Base-by-base conservation (phyloP, 2,797 vertebrate species). In the Manis crassicaudata region DNA sequence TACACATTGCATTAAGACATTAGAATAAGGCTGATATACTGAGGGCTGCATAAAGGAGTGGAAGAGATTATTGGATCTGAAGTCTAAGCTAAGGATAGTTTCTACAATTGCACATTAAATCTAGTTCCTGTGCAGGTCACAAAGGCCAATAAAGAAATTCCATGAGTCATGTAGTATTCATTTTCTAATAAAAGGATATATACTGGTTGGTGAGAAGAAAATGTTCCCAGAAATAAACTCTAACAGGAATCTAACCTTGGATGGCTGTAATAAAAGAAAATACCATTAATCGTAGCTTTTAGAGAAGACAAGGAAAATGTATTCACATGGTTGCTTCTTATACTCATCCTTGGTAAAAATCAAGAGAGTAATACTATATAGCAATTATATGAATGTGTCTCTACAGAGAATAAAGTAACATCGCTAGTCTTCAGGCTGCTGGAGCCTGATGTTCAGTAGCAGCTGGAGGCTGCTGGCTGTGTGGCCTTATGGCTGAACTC, bases 151-250 rank as follows among this genome's bases (percentile, higher is more conserved):
- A 88, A 92, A 96, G 93, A 97, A 96, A 95, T 93, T 95, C 84
- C 79, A 63, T 96, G 93, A 94, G 68, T 96, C 96, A 97, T 92
- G 76, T 96, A 97, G 92, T 96, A 96, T 97, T 97, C 96, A 94
- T 97, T 97, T 97, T 88, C 93, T 97, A 96, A 96, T 95, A 95
- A 96, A 94, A 96, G 35, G 70, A 89, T 86, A 91, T 97, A 94
- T 80, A 54, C 60, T 32, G 73, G 40, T 80, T 94, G 82, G 79
- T 89, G 96, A 91, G 87, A 92, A 96, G 85, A 97, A 96, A 94
- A 90, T 92, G 90, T 94, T 97, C 94, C 95, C 11, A 5, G 96
- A 97, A 96, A 97, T 96, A 97, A 96, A 97, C 72, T 96, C 75
- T 90, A 93, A 87, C 50, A 90, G 72, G 88, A 96, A 68, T 92